These are phyloP conservation scores for Sebastes dallii DNA, from an alignment of 2,797 vertebrate species.

Conservation along the genomic window DNA sequence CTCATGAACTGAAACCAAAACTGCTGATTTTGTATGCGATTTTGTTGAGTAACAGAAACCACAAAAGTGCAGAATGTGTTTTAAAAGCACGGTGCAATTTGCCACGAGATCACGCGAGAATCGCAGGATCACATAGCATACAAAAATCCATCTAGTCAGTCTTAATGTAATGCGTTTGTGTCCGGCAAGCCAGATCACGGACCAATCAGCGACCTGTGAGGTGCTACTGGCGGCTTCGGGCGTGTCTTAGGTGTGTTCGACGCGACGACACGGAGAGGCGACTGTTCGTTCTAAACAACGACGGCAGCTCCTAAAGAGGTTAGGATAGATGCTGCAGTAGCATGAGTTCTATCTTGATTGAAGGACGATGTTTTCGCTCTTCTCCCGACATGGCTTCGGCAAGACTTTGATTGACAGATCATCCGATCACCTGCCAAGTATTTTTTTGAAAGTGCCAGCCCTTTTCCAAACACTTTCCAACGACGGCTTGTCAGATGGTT, in stretches of 20 bases:
- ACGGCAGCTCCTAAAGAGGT: not conserved
- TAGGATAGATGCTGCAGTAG: not conserved
- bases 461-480: not conserved
- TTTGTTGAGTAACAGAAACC: no score
- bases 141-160: no score
- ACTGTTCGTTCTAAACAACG: no score
- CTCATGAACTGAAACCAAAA: not conserved
- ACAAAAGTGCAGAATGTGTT: not conserved
- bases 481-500: not conserved
- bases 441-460: not conserved
- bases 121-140: no score
- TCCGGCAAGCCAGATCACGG: no score
- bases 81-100: not conserved
- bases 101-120: no score
- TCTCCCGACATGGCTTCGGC: not conserved
- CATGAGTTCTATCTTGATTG: not conserved
- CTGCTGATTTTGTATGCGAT: not conserved
- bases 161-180: no score
- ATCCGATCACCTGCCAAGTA: not conserved
- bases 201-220: no score
- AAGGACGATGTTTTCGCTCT: not conserved
- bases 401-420: not conserved
- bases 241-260: not conserved
- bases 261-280: no score
- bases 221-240: not conserved